Conservation (phyloP, 2,113 vertebrate species). For the Eulemur macaco region DNA sequence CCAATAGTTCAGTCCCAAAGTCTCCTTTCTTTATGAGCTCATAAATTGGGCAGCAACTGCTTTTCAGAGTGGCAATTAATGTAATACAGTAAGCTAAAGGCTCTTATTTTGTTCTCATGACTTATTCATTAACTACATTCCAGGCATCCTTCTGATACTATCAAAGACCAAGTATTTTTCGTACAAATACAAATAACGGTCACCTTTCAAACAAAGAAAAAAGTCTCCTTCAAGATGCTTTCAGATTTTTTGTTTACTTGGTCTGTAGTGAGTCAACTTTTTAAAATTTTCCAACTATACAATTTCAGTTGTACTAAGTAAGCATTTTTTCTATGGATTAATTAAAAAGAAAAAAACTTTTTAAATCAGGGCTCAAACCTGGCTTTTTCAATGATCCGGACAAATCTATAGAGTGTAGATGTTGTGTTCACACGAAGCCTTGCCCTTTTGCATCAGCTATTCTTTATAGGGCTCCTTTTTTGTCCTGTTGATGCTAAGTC, state of each 20-base stretch:
- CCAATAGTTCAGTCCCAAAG: neutral
- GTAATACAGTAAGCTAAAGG: neutral
- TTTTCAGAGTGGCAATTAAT: slow-evolving; percentile 55
- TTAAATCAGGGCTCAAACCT: neutral
- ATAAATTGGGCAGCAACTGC: neutral
- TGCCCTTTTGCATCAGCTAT: neutral
- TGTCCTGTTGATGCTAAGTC: neutral
- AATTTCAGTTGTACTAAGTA: neutral
- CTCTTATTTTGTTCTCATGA: neutral
- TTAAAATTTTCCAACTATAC: neutral
- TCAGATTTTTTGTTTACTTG: neutral
- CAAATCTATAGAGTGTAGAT: neutral
- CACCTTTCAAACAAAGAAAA: neutral
- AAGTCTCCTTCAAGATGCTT: neutral
- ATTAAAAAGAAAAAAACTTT: neutral
- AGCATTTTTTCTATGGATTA: neutral
- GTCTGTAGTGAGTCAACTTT: neutral
- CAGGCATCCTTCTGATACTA: neutral
- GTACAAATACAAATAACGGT: no score
- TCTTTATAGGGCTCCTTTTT: neutral
- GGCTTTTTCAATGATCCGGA: neutral
- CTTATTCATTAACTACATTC: slow-evolving; percentile 38
- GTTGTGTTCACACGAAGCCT: neutral
- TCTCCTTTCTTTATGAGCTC: neutral
- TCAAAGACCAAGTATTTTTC: neutral